Conservation (phyloP, 2,113 vertebrate species). For the Hoplias malabaricus region DNA sequence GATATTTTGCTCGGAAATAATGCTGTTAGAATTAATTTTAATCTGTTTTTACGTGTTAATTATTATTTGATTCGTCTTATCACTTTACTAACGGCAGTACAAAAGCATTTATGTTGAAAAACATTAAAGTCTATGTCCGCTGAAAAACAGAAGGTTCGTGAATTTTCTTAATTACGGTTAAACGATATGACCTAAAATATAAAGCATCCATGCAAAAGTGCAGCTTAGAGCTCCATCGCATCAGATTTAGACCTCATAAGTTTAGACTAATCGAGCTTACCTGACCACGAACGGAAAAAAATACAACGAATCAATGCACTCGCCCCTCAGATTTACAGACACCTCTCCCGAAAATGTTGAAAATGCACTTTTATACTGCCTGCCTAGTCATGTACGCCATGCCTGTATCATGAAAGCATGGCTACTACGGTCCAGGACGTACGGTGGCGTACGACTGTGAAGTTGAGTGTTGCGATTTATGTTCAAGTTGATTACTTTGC, state of each 20-base stretch:
- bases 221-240: slow-evolving; percentile 33
- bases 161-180: not conserved
- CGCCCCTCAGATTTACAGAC: slow-evolving; percentile 13
- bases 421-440: slow-evolving; percentile 43
- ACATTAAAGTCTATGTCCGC: not conserved
- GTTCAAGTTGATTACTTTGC: slow-evolving; percentile 61
- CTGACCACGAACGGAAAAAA: slow-evolving; percentile 21
- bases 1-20: no score
- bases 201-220: slow-evolving; percentile 20
- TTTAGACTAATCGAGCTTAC: slow-evolving; percentile 26
- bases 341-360: not conserved
- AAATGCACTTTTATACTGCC: slow-evolving; percentile 1
- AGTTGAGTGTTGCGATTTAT: slow-evolving; percentile 50
- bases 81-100: not conserved
- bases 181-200: not conserved
- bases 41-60: not conserved
- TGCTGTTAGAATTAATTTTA: no score
- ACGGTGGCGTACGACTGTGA: slow-evolving; percentile 47
- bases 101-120: not conserved
- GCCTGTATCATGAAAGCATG: slow-evolving; percentile 4
- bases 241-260: slow-evolving; percentile 2
- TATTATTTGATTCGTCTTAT: not conserved
- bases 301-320: slow-evolving; percentile 34
- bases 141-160: not conserved
- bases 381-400: slow-evolving; percentile 5